Percentiles rank a stretch among this genome's conserved stretches.
Conservation (phyloP, 2,888 invertebrate species). For the Agrilus mali region DNA sequence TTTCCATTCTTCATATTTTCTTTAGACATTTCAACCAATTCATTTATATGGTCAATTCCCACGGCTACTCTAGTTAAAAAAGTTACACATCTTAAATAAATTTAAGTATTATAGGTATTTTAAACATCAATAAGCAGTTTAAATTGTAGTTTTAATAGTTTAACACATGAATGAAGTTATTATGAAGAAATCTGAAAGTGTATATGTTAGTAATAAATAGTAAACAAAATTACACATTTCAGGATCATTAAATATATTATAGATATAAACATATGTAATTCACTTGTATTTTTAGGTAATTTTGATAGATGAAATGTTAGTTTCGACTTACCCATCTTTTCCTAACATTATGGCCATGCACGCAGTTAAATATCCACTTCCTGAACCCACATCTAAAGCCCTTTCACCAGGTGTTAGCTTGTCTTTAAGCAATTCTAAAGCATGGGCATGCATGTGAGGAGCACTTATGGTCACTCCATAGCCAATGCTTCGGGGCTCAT, state of each 20-base stretch:
- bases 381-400: conserved; percentile 86
- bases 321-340: conserved; percentile 34
- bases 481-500: conserved; percentile 88
- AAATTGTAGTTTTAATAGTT: no score
- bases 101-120: no score
- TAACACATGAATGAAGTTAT: no score
- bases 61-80: conserved; percentile 33
- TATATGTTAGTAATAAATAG: no score
- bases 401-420: conserved; percentile 62
- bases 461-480: conserved; percentile 91
- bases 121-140: no score
- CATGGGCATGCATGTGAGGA: conserved; percentile 94
- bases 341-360: conserved; percentile 82
- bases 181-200: no score
- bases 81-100: no score
- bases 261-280: no score
- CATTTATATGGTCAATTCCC: conserved; percentile 84
- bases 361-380: conserved; percentile 84
- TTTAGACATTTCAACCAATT: conserved; percentile 61
- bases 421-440: conserved; percentile 69
- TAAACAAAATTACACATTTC: no score
- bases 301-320: no score
- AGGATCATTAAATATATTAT: no score
- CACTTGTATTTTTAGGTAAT: no score
- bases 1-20: conserved; percentile 67